A percentile compares a stretch with the other conserved stretches of the same genome.
phyloP scores from a whole-genome alignment of 2,797 vertebrate species.

The Anableps anableps region DNA sequence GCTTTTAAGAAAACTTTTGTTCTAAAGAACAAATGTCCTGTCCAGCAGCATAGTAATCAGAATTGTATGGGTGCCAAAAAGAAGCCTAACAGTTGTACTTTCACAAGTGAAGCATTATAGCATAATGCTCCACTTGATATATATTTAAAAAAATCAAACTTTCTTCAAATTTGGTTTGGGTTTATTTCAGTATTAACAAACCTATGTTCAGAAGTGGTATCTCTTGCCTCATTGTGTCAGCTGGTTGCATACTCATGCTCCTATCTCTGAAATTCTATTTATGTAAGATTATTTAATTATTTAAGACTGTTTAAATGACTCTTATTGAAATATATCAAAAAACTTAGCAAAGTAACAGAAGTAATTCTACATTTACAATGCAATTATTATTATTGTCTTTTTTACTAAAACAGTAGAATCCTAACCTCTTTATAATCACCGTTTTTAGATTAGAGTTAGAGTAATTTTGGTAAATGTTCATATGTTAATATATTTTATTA shows the following conservation, averaged over 20 bases:
- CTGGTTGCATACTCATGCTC: no score
- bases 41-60: not conserved
- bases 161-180: not conserved
- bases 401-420: not conserved
- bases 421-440: not conserved
- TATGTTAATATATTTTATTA: not conserved
- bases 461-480: not conserved
- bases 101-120: not conserved
- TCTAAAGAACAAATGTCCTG: not conserved
- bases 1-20: not conserved
- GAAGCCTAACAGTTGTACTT: not conserved
- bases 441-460: not conserved
- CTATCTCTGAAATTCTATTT: no score
- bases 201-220: no score
- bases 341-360: not conserved
- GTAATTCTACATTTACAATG: not conserved
- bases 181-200: no score
- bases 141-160: not conserved
- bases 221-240: no score
- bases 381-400: not conserved
- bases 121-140: not conserved
- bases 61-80: no score
- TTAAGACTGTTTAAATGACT: not conserved
- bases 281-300: not conserved
- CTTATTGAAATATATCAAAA: not conserved